phyloP scores from a whole-genome alignment of 2,113 vertebrate genomes.

The Capricornis sumatraensis region DNA sequence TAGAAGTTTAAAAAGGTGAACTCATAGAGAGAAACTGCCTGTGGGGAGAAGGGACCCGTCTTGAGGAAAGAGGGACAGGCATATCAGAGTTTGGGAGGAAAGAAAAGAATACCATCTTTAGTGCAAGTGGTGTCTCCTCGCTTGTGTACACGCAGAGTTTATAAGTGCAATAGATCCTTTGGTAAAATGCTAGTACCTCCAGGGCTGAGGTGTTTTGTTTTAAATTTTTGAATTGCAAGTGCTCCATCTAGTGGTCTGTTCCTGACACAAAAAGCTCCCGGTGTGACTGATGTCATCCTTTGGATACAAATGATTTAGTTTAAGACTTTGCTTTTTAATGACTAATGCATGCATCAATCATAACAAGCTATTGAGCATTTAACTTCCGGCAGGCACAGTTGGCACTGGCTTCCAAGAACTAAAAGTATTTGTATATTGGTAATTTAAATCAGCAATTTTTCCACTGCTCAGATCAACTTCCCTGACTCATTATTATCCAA shows the following conservation, averaged over 20 bases:
- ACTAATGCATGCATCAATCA: conserved; percentile 60
- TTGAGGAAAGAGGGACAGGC: conserved; percentile 28
- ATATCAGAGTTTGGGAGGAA: conserved; percentile 38
- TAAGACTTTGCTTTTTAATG: conserved; percentile 16
- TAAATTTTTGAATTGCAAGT: conserved; percentile 77
- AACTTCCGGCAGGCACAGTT: conserved; percentile 55
- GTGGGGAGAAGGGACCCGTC: conserved; percentile 39
- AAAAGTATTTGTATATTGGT: conserved; percentile 44
- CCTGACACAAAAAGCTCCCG: neutral
- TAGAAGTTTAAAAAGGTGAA: conserved; percentile 40
- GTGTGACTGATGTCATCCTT: conserved; percentile 43
- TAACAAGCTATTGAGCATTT: conserved; percentile 32
- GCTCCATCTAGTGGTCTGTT: conserved; percentile 80
- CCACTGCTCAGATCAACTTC: conserved; percentile 39
- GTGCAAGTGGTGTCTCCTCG: neutral
- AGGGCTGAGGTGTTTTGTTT: neutral
- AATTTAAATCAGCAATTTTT: conserved; percentile 54
- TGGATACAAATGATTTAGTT: conserved; percentile 46
- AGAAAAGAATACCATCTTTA: conserved; percentile 34
- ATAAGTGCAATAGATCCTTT: conserved; percentile 53
- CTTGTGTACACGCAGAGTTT: neutral
- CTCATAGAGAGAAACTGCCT: neutral
- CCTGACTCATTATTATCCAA: conserved; percentile 33
- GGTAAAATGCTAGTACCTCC: conserved; percentile 19
- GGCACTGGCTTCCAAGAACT: conserved; percentile 54